A percentile compares a stretch with the other conserved stretches of the same genome.
Evolutionary conservation across 2,113 vertebrate genomes (phyloP).

Genomic region (Oceanites oceanicus): DNA sequence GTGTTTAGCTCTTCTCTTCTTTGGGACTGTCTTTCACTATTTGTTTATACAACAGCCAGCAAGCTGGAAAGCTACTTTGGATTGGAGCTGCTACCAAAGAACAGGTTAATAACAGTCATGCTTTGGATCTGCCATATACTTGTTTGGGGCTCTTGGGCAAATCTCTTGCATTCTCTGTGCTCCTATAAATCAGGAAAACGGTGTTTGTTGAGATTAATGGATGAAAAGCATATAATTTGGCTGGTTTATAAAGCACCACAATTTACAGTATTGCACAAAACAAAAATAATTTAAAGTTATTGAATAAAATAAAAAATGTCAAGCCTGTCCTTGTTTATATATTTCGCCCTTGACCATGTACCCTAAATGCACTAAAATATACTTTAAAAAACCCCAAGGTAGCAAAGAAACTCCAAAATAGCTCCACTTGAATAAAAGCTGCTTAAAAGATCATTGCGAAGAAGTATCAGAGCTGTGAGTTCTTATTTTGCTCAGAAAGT

Average conservation of each 20-base stretch:
- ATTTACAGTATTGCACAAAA: not conserved
- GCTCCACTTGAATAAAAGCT: not conserved
- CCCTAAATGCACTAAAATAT: not conserved
- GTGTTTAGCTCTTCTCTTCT: not conserved
- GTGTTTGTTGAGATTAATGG: not conserved
- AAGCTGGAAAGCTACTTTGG: not conserved
- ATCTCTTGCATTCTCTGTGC: not conserved
- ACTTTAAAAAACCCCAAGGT: not conserved
- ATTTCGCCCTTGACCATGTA: not conserved
- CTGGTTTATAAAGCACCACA: not conserved
- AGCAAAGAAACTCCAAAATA: not conserved
- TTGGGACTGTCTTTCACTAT: not conserved
- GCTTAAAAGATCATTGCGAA: not conserved
- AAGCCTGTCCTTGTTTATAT: not conserved
- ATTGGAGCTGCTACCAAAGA: not conserved
- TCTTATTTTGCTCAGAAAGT: not conserved
- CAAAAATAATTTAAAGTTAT: not conserved
- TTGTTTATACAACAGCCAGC: not conserved
- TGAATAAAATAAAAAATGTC: not conserved
- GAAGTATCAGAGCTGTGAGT: not conserved
- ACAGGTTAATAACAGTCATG: not conserved
- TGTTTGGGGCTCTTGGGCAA: not conserved
- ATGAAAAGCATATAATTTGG: rapidly evolving
- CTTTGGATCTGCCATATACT: not conserved
- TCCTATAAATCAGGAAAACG: not conserved